Percentiles rank a stretch among this genome's conserved stretches.
phyloP scores from a whole-genome alignment of 2,113 vertebrate genomes.

The Megaptera novaeangliae region DNA sequence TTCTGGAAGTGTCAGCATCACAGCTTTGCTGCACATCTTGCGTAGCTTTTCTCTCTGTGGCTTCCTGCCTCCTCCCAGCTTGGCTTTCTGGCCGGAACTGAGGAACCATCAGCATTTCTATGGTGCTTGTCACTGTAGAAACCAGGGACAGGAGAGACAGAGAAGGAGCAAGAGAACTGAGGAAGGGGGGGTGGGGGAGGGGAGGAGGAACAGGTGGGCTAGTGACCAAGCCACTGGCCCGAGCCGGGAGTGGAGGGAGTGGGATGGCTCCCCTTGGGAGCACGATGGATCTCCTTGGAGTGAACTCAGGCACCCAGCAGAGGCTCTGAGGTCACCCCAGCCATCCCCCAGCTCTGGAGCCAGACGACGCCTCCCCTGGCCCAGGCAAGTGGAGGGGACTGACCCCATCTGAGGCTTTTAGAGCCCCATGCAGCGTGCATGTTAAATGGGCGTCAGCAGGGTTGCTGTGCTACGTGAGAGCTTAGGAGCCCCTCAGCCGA shows the following conservation, averaged over 20 bases:
- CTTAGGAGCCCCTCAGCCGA: background rate
- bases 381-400: background rate
- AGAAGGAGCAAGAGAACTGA: background rate
- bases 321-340: background rate
- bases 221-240: too few relatives aligned
- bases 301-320: background rate
- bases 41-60: background rate
- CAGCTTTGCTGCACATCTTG: background rate
- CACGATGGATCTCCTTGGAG: too few relatives aligned
- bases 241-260: accelerated
- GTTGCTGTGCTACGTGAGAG: accelerated
- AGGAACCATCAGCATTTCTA: background rate
- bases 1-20: background rate
- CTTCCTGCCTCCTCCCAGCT: background rate
- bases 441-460: background rate
- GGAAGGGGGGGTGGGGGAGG: background rate
- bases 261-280: too few relatives aligned
- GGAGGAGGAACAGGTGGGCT: background rate
- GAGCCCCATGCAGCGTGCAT: accelerated
- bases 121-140: background rate
- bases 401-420: background rate
- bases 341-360: background rate
- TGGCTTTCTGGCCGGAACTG: background rate
- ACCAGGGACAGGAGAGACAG: background rate
- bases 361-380: background rate